phyloP scores from a whole-genome alignment of 2,797 vertebrate genomes.

The Loris lydekkerianus region DNA sequence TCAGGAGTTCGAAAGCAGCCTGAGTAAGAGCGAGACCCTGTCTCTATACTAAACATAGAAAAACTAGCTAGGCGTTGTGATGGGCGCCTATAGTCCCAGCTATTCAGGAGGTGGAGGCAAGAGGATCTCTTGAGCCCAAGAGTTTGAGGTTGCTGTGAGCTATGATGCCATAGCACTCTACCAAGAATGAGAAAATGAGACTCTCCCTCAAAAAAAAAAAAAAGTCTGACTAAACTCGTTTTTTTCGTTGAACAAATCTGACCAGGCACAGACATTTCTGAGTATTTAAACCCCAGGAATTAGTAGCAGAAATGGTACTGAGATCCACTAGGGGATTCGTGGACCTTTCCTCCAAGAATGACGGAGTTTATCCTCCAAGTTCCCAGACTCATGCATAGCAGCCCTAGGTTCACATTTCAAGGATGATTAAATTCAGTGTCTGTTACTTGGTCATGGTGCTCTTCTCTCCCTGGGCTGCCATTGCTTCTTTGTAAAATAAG shows the following conservation, averaged over 20 bases:
- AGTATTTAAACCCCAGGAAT: conserved; percentile 5
- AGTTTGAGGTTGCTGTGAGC: background rate
- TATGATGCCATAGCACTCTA: background rate
- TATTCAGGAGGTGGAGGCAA: background rate
- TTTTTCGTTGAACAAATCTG: conserved; percentile 4
- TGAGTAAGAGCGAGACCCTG: no score
- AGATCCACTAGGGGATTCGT: background rate
- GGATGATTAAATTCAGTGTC: background rate
- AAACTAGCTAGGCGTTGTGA: background rate
- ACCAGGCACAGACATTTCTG: background rate
- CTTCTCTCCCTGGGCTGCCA: background rate
- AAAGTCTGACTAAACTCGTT: conserved; percentile 31
- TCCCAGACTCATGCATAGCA: background rate
- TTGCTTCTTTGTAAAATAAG: background rate
- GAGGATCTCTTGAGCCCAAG: background rate
- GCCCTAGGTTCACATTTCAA: background rate
- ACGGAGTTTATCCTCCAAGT: background rate
- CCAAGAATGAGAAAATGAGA: background rate
- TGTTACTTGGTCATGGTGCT: background rate
- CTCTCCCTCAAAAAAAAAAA: background rate
- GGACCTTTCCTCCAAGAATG: background rate
- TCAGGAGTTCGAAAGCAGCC: background rate
- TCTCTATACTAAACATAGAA: background rate
- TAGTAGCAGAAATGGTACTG: background rate
- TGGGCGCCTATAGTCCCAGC: background rate